A percentile compares a stretch with the other conserved stretches of the same genome.
These are phyloP conservation scores for Fragum sueziense DNA, from an alignment of 2,888 invertebrate species.

Conservation along the genomic window DNA sequence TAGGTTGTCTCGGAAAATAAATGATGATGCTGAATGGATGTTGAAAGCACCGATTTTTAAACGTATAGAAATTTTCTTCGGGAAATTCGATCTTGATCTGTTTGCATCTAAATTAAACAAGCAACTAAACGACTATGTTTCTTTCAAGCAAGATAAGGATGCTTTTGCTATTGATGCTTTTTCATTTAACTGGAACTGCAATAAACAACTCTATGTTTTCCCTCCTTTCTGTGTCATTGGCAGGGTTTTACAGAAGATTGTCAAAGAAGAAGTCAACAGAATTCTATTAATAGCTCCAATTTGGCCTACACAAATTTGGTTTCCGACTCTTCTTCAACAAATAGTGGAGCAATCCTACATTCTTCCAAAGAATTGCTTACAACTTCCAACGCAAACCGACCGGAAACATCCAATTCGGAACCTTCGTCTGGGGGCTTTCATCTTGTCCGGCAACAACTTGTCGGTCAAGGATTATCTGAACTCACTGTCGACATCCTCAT, in stretches of 20 bases:
- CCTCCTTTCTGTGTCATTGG: background rate
- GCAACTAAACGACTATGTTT: background rate
- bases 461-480: constrained; percentile 3
- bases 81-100: background rate
- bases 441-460: background rate
- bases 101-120: constrained; percentile 15
- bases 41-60: background rate
- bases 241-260: background rate
- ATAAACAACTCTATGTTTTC: background rate
- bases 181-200: background rate
- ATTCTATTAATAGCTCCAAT: constrained; percentile 5
- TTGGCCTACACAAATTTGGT: constrained; percentile 19
- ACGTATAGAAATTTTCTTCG: background rate
- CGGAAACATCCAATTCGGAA: constrained; percentile 14
- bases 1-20: too few species aligned
- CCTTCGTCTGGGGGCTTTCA: constrained; percentile 15
- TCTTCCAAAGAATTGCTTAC: constrained; percentile 8
- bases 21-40: too few species aligned
- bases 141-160: constrained; percentile 2
- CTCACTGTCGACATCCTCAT: constrained; percentile 12
- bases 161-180: constrained; percentile 13
- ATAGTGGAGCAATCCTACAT: constrained; percentile 10
- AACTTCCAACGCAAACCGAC: constrained; percentile 7
- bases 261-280: background rate
- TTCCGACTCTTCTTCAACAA: constrained; percentile 10